phyloP scores from a whole-genome alignment of 2,888 invertebrate species.

The Phaedon cochleariae region DNA sequence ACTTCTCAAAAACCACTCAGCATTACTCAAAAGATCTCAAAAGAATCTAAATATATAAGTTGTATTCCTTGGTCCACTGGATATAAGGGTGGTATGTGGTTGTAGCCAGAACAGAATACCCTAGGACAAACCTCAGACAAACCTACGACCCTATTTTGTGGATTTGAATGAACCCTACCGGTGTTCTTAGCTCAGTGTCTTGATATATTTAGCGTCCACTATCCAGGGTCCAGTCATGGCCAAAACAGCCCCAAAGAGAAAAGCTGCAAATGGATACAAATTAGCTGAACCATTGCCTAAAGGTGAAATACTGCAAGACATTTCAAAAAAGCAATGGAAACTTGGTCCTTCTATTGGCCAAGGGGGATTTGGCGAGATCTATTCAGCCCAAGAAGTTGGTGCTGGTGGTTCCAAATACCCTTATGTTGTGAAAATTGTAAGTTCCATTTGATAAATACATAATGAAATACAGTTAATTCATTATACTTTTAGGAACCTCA shows the following conservation, averaged over 20 bases:
- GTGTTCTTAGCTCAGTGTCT: too few relatives aligned
- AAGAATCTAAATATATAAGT: too few relatives aligned
- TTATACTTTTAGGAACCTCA: conserved; percentile 78
- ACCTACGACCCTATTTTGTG: too few relatives aligned
- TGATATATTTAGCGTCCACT: conserved; percentile 5
- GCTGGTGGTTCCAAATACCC: conserved; percentile 66
- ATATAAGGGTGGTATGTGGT: too few relatives aligned
- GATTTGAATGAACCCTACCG: too few relatives aligned
- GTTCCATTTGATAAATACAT: conserved; percentile 47
- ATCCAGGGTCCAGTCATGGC: conserved; percentile 41
- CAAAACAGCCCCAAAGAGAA: conserved; percentile 50
- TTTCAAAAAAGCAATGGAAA: conserved; percentile 82
- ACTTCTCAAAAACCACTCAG: too few relatives aligned
- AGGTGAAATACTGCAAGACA: conserved; percentile 81
- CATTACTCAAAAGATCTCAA: too few relatives aligned
- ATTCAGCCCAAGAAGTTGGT: conserved; percentile 76
- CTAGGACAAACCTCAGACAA: too few relatives aligned
- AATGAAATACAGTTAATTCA: conserved; percentile 20
- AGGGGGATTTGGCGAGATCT: conserved; percentile 95
- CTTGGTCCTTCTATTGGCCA: conserved; percentile 87
- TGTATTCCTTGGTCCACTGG: too few relatives aligned
- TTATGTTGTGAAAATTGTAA: conserved; percentile 83
- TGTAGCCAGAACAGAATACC: too few relatives aligned
- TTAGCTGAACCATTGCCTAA: conserved; percentile 76
- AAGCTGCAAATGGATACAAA: conserved; percentile 65